phyloP scores from a whole-genome alignment of 2,797 vertebrate genomes.

The Capromys pilorides region DNA sequence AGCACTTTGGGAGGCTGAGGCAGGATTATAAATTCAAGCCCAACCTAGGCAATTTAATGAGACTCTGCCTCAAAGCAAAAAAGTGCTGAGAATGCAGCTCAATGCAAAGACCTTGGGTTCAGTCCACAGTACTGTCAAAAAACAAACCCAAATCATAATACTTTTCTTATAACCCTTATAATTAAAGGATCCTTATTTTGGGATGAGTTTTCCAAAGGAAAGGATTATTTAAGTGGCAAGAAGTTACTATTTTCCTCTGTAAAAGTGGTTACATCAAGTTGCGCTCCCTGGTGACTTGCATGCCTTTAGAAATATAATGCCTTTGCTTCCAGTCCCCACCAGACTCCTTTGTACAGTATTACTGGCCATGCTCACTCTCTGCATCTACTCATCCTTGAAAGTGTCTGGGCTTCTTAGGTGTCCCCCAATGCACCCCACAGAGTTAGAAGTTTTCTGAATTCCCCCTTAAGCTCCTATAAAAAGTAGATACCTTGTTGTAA shows the following conservation, averaged over 20 bases:
- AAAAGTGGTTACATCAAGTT: background rate
- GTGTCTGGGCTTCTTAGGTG: background rate
- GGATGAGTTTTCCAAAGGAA: slow-evolving; percentile 7
- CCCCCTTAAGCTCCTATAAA: background rate
- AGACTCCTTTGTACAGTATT: background rate
- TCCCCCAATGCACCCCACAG: background rate
- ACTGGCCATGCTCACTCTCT: background rate
- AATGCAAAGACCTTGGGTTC: background rate
- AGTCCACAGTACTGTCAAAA: background rate
- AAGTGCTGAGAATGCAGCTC: background rate
- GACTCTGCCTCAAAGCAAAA: background rate
- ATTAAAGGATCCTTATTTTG: background rate
- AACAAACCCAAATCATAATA: background rate
- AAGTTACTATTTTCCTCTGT: background rate
- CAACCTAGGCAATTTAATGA: background rate
- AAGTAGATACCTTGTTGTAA: background rate
- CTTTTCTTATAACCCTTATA: background rate
- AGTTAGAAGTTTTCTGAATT: slow-evolving; percentile 7
- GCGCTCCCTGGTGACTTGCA: background rate
- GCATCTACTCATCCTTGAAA: background rate
- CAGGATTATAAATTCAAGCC: background rate
- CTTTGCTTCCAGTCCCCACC: background rate
- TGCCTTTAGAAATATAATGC: accelerated
- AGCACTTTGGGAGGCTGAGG: background rate
- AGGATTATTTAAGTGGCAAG: background rate